Evolutionary conservation across 2,797 vertebrate genomes (phyloP), one percentile per base, ranked within the genome.

Genomic region (Eulemur mongoz): DNA sequence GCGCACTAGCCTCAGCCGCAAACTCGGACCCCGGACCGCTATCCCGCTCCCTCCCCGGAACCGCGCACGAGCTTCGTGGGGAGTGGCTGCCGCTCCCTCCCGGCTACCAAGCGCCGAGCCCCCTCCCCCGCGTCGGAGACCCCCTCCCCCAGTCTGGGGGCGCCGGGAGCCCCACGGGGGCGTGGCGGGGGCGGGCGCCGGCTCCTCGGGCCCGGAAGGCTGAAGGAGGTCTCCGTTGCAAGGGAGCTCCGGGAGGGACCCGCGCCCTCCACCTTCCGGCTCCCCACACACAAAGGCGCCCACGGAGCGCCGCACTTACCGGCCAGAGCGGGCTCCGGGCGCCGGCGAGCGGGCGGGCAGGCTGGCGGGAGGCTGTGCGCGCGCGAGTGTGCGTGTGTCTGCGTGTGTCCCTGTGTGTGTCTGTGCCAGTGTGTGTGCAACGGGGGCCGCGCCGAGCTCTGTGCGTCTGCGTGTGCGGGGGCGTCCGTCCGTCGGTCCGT

Each of bases 401-500:
- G 84, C 50, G 93, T 72, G 91, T 85, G 91, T 86, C 76, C 92
- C 86, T 81, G 89, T 75, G 57, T 89, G 89, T 92, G 92, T 72
- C 43, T 65, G 89, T n/a, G 89, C 67, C 89, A 23, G 87, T 81
- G 59, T 97, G 85, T 75, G 57, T 54, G 69, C 40, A 87, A 89
- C 89, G n/a, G 97, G 95, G 50, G 84, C 97, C 70, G 93, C 80
- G 91, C 89, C 18, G 92, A 95, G 95, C 94, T 93, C 92, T 45
- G 94, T 92, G 96, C 95, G 97, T 97, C 96, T 97, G 97, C 97
- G 97, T 97, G 95, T 97, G 97, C 97, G 97, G 97, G 96, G 97
- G 97, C 95, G 97, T 92, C 87, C 90, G 95, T 95, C 96, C 86
- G 95, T 97, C 40, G 76, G 93, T 97, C 96, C 25, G 94, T 95